Conservation (phyloP, 1,140 invertebrate genomes). For the Psilanteris sp. region DNA sequence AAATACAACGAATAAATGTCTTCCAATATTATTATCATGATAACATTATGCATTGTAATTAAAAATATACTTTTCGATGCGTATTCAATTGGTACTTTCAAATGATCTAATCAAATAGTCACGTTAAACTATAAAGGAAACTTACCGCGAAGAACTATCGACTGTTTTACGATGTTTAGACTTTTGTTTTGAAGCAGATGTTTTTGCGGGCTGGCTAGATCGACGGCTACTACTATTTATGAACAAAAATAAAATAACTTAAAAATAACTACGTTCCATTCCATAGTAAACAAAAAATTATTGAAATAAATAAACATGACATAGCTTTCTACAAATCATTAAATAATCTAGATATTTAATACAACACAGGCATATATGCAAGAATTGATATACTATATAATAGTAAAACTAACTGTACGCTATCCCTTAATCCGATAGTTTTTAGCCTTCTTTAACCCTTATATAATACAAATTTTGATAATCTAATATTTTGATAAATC, state of each 20-base stretch:
- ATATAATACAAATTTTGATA: too few relatives aligned
- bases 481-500: too few relatives aligned
- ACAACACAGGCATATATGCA: too few relatives aligned
- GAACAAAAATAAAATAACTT: constrained; percentile 19
- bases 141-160: constrained; percentile 66
- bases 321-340: too few relatives aligned
- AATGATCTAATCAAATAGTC: not conserved
- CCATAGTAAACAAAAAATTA: too few relatives aligned
- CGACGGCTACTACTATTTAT: constrained; percentile 67
- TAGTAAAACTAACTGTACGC: too few relatives aligned
- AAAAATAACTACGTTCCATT: constrained; percentile 28
- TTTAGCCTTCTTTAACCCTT: too few relatives aligned
- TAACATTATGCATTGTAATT: constrained; percentile 16
- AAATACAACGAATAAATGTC: constrained; percentile 4
- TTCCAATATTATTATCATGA: constrained; percentile 16
- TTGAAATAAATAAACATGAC: too few relatives aligned
- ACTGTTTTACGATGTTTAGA: constrained; percentile 48
- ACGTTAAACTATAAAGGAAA: constrained; percentile 5
- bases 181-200: constrained; percentile 64
- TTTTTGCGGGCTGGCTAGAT: constrained; percentile 66
- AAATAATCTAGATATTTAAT: too few relatives aligned
- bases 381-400: too few relatives aligned
- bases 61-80: constrained; percentile 31
- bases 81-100: too few relatives aligned
- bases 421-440: too few relatives aligned